A percentile compares a stretch with the other conserved stretches of the same genome.
Conservation (phyloP, 2,888 invertebrate genomes). For the Temnothorax ravouxi region DNA sequence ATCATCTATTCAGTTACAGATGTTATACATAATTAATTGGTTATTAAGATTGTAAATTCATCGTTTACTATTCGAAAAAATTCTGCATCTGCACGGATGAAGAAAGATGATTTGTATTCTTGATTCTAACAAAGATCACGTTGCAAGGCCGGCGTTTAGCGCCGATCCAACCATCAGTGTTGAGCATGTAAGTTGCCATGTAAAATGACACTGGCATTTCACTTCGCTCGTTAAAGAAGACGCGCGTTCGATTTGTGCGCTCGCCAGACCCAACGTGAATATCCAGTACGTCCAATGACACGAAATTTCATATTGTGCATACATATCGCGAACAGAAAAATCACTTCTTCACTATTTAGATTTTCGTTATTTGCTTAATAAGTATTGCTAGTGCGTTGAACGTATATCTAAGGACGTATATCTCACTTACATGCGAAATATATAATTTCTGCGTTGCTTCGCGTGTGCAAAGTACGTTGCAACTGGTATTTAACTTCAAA, state of each 20-base stretch:
- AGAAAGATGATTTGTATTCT: slow-evolving; percentile 5
- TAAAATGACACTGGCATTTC: slow-evolving; percentile 71
- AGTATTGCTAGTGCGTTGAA: background rate
- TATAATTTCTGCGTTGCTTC: background rate
- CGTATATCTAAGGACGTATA: background rate
- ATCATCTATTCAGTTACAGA: background rate
- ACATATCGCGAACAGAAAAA: slow-evolving; percentile 3
- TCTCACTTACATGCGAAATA: background rate
- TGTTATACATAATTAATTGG: background rate
- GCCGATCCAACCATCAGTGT: slow-evolving; percentile 27
- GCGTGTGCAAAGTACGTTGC: background rate
- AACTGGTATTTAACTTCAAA: slow-evolving; percentile 15
- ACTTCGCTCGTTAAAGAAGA: slow-evolving; percentile 53
- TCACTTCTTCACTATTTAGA: background rate
- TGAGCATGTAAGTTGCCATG: slow-evolving; percentile 55
- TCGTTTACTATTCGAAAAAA: background rate
- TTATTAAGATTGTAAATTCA: slow-evolving; percentile 3
- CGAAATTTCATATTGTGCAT: background rate
- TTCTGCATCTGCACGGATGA: background rate
- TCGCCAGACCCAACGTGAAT: background rate
- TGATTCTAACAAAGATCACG: slow-evolving; percentile 37
- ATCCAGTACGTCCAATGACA: background rate
- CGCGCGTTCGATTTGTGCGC: slow-evolving; percentile 25
- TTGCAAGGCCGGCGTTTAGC: slow-evolving; percentile 42
- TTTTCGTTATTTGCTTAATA: background rate